Conservation (phyloP, 2,113 vertebrate genomes). For the Chionis minor region DNA sequence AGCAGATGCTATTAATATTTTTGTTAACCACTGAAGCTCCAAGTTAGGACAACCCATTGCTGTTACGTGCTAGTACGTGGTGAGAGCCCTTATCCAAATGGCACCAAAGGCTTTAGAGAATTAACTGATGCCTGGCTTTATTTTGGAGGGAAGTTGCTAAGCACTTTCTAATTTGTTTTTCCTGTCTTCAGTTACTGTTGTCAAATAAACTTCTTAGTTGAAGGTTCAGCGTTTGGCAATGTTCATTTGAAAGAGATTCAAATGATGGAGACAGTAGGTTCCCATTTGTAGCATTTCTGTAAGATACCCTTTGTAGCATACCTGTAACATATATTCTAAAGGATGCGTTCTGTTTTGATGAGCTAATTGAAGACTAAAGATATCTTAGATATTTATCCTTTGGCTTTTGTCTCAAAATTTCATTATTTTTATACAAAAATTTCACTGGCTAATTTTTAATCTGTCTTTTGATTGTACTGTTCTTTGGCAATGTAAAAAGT, state of each 20-base stretch:
- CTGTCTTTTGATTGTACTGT: constrained; percentile 69
- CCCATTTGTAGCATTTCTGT: constrained; percentile 61
- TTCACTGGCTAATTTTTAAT: constrained; percentile 76
- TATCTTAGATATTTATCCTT: constrained; percentile 78
- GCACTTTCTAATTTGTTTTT: constrained; percentile 21
- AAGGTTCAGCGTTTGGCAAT: constrained; percentile 15
- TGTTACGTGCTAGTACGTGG: neutral
- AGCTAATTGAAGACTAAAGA: constrained; percentile 71
- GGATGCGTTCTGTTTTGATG: constrained; percentile 52
- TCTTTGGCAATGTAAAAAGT: constrained; percentile 55
- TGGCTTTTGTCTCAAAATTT: constrained; percentile 76
- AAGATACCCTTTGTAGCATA: constrained; percentile 62
- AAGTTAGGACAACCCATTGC: neutral
- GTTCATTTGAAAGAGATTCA: constrained; percentile 4
- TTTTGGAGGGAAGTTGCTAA: constrained; percentile 35
- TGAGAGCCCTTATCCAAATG: neutral
- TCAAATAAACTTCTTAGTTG: constrained; percentile 34
- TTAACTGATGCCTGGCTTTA: neutral
- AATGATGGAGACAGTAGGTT: constrained; percentile 35
- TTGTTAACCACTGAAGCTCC: constrained; percentile 45
- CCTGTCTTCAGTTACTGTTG: constrained; percentile 7
- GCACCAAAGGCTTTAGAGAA: constrained; percentile 49
- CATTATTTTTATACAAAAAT: constrained; percentile 80
- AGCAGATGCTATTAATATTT: constrained; percentile 14
- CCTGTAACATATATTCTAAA: constrained; percentile 67